phyloP scores from a whole-genome alignment of 2,113 vertebrate genomes.

The Camarhynchus parvulus region DNA sequence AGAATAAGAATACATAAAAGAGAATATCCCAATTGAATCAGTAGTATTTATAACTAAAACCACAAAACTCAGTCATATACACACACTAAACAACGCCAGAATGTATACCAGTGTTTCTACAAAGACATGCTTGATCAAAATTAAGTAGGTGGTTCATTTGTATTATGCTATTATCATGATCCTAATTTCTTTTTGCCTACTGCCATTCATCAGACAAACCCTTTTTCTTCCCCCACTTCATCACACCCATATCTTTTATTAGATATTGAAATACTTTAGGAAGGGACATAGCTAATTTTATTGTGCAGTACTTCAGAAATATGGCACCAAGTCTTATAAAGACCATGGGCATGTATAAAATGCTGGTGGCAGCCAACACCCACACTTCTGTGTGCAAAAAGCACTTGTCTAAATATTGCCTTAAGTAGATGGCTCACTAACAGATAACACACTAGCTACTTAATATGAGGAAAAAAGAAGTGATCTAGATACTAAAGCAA shows the following conservation, averaged over 20 bases:
- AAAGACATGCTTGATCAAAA: background rate
- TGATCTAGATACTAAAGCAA: background rate
- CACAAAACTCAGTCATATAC: background rate
- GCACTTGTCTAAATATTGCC: background rate
- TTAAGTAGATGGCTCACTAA: background rate
- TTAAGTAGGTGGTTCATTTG: background rate
- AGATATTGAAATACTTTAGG: background rate
- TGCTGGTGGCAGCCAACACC: background rate
- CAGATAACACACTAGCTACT: background rate
- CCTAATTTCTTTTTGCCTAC: background rate
- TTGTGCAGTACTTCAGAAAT: background rate
- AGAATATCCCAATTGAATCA: background rate
- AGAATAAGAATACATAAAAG: background rate
- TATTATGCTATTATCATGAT: background rate
- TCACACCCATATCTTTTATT: background rate
- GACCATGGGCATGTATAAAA: background rate
- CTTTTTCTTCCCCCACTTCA: background rate
- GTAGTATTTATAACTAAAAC: background rate
- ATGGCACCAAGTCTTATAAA: background rate
- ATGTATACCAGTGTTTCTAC: background rate
- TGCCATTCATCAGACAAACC: background rate
- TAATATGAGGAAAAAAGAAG: background rate
- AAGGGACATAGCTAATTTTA: background rate
- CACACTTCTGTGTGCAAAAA: background rate
- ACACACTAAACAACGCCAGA: background rate